Percentiles rank a stretch among this genome's conserved stretches.
Evolutionary conservation across 2,888 invertebrate genomes (phyloP).

Genomic region (Belgica antarctica): DNA sequence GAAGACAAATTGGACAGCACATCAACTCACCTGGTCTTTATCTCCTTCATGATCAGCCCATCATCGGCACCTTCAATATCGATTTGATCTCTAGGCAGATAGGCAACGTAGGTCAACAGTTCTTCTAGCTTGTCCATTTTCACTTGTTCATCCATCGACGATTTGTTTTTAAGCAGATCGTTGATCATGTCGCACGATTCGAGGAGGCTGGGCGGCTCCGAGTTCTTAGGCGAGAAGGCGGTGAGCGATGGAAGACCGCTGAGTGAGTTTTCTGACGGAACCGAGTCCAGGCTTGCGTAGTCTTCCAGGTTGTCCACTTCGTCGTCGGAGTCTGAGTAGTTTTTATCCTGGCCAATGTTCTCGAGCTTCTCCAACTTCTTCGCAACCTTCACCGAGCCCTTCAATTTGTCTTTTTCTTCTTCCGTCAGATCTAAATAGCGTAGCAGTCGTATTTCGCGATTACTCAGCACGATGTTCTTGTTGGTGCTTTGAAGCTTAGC

Average conservation of each 20-base stretch:
- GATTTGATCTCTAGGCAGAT: slow-evolving; percentile 63
- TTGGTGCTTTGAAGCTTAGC: slow-evolving; percentile 75
- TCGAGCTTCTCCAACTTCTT: slow-evolving; percentile 88
- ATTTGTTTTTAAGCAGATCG: slow-evolving; percentile 75
- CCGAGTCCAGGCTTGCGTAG: slow-evolving; percentile 77
- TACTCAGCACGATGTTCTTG: slow-evolving; percentile 85
- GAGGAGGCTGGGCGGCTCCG: slow-evolving; percentile 77
- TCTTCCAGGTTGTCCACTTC: slow-evolving; percentile 70
- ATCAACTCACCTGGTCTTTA: slow-evolving; percentile 6
- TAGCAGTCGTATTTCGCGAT: slow-evolving; percentile 83
- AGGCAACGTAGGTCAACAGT: slow-evolving; percentile 75
- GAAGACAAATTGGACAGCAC: background rate
- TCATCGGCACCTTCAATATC: slow-evolving; percentile 38
- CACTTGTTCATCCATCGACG: slow-evolving; percentile 79
- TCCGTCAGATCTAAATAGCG: slow-evolving; percentile 85
- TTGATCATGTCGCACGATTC: slow-evolving; percentile 89
- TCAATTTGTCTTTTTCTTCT: slow-evolving; percentile 87
- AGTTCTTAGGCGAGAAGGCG: slow-evolving; percentile 70
- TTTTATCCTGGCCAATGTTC: slow-evolving; percentile 70
- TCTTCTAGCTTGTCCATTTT: slow-evolving; percentile 85
- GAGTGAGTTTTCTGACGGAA: slow-evolving; percentile 69
- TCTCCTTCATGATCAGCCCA: slow-evolving; percentile 13
- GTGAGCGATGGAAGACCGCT: slow-evolving; percentile 54
- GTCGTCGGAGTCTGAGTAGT: slow-evolving; percentile 63
- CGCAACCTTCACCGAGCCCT: slow-evolving; percentile 87